phyloP scores from a whole-genome alignment of 1,140 invertebrate genomes.

The Anagrus nilaparvatae region DNA sequence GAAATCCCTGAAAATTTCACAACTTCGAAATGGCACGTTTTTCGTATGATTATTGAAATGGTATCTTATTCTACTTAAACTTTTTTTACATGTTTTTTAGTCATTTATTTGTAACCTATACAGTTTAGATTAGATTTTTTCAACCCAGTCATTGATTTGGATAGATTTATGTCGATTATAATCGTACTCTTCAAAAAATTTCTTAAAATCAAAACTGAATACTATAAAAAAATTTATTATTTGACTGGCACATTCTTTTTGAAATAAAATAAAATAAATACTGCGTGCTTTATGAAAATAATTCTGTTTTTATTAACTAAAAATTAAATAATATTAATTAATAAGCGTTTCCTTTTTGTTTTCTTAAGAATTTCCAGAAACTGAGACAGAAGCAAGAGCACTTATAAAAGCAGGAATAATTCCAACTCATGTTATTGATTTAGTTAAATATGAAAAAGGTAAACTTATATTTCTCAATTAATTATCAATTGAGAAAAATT shows the following conservation, averaged over 20 bases:
- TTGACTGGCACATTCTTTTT: no score
- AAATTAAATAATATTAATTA: not conserved
- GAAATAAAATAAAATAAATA: no score
- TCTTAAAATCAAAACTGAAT: not conserved
- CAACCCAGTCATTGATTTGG: not conserved
- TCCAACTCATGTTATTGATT: constrained; percentile 42
- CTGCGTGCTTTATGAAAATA: not conserved
- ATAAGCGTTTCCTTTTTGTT: not conserved
- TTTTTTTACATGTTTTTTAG: no score
- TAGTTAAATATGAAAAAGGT: constrained; percentile 27
- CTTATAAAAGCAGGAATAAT: constrained; percentile 38
- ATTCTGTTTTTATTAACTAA: no score
- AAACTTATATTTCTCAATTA: not conserved
- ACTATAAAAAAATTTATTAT: no score
- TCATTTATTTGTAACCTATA: no score
- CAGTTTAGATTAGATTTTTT: no score
- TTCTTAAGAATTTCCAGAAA: constrained; percentile 30
- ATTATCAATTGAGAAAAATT: not conserved
- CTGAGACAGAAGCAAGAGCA: constrained; percentile 34
- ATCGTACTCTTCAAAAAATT: not conserved
- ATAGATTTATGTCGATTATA: not conserved
- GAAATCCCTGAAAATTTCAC: no score
- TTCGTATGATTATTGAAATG: no score
- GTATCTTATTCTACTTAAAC: no score
- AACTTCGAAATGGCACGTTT: no score